Conservation (phyloP, 2,888 invertebrate species). For the Vesta saturnalis region DNA sequence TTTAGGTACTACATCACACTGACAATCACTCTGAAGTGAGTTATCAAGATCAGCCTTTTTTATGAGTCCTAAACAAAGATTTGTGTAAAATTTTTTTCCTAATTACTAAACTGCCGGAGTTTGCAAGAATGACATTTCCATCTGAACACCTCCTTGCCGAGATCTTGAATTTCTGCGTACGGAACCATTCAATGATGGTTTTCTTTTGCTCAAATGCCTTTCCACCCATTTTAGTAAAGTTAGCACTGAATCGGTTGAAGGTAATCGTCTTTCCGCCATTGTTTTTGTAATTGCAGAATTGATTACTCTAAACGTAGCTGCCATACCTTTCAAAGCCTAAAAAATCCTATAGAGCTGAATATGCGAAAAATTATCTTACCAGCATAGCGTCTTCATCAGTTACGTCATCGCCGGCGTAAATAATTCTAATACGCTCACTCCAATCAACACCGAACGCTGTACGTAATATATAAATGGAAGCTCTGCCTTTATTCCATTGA, state of each 20-base stretch:
- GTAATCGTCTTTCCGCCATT: constrained; percentile 85
- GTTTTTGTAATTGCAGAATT: constrained; percentile 87
- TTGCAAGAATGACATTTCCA: constrained; percentile 78
- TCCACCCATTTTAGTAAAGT: constrained; percentile 93
- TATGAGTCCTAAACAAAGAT: not conserved
- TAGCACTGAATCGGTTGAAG: constrained; percentile 88
- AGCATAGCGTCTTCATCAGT: constrained; percentile 93
- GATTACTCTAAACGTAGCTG: constrained; percentile 89
- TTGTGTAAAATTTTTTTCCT: not conserved
- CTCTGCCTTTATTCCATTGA: constrained; percentile 91
- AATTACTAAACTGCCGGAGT: constrained; percentile 42
- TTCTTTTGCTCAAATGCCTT: constrained; percentile 81
- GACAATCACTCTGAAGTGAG: too few relatives aligned
- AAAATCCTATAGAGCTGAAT: constrained; percentile 22
- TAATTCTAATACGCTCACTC: constrained; percentile 89
- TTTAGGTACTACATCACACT: too few relatives aligned
- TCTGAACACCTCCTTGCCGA: constrained; percentile 76
- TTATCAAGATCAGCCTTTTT: not conserved
- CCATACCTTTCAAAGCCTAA: constrained; percentile 92
- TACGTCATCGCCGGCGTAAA: constrained; percentile 88
- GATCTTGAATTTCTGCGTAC: constrained; percentile 72
- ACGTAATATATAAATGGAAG: constrained; percentile 88
- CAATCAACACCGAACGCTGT: constrained; percentile 92
- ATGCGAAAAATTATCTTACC: constrained; percentile 64
- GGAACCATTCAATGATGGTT: constrained; percentile 67